Evolutionary conservation across 2,113 vertebrate species (phyloP).

Genomic region (Amia ocellicauda): DNA sequence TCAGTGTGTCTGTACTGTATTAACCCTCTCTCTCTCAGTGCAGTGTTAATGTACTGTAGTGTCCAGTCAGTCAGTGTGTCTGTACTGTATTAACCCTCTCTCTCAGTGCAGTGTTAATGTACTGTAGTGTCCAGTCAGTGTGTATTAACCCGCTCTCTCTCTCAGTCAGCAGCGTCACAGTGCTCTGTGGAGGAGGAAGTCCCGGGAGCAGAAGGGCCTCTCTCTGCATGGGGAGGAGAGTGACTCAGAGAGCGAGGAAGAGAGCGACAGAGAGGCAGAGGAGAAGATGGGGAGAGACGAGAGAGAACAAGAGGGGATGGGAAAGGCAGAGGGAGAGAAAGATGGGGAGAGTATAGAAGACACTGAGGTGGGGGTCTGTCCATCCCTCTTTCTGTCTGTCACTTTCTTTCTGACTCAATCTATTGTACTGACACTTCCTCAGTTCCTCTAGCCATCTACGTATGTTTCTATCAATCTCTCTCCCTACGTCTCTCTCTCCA

Average conservation of each 20-base stretch:
- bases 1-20: no score
- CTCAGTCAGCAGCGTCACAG: conserved; percentile 71
- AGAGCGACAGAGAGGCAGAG: conserved; percentile 27
- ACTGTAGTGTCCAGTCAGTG: background rate
- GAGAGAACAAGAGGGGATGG: conserved; percentile 15
- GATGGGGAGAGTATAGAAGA: conserved; percentile 34
- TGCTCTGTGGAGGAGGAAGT: conserved; percentile 66
- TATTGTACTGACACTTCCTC: background rate
- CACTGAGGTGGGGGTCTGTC: conserved; percentile 26
- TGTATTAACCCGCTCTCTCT: background rate
- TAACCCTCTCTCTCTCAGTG: conserved; percentile 39
- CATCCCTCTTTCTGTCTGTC: background rate
- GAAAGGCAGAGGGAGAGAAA: conserved; percentile 23
- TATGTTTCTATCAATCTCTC: background rate
- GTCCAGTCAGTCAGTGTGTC: background rate
- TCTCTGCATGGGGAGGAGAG: conserved; percentile 32
- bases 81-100: background rate
- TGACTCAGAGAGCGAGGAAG: conserved; percentile 9
- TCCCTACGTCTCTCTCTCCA: background rate
- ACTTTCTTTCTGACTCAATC: background rate
- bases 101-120: no score
- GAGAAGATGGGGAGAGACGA: conserved; percentile 20
- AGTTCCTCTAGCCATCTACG: background rate
- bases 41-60: background rate
- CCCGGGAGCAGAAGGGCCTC: conserved; percentile 52